Conservation (phyloP, 2,113 vertebrate species). For the Fregata magnificens region DNA sequence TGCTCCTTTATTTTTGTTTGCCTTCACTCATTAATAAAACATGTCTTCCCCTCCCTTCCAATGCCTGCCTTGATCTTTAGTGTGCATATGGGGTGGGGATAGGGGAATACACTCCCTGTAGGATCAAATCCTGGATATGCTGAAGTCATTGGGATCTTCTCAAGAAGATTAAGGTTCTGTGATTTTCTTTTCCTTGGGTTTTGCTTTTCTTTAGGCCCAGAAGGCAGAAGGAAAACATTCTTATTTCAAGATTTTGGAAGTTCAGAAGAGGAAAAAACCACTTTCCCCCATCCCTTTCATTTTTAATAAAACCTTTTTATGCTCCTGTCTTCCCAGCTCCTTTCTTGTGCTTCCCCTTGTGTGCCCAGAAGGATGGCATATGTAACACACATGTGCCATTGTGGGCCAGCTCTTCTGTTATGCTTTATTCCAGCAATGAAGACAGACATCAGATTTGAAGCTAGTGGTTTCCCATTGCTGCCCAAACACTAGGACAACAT, state of each 20-base stretch:
- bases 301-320: not conserved
- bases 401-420: not conserved
- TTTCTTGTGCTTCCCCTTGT: not conserved
- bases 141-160: not conserved
- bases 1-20: not conserved
- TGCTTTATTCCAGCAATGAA: not conserved
- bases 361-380: not conserved
- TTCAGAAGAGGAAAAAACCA: not conserved
- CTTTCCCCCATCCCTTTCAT: not conserved
- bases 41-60: not conserved
- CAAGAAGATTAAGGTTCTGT: not conserved
- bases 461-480: not conserved
- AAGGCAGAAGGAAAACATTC: not conserved
- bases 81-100: rapidly evolving
- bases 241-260: not conserved
- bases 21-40: not conserved
- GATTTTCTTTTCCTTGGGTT: not conserved
- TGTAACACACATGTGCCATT: rapidly evolving
- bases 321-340: not conserved
- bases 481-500: not conserved
- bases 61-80: not conserved
- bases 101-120: not conserved
- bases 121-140: not conserved
- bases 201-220: not conserved
- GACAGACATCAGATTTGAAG: not conserved